phyloP scores from a whole-genome alignment of 2,113 vertebrate genomes.

The Sakesphorus luctuosus region DNA sequence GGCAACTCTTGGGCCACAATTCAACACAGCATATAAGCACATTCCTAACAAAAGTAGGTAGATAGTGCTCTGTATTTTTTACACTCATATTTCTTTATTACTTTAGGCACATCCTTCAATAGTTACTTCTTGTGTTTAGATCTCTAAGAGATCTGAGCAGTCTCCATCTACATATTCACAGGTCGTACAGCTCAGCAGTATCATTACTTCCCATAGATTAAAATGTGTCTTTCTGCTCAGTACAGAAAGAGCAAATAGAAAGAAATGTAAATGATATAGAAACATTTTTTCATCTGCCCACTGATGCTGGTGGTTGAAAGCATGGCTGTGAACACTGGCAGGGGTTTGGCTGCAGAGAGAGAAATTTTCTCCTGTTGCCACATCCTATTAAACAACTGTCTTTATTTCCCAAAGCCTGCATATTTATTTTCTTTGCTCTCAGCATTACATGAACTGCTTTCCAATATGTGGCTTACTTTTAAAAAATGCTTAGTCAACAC shows the following conservation, averaged over 20 bases:
- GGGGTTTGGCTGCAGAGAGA: neutral
- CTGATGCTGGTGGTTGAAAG: neutral
- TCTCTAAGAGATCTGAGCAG: neutral
- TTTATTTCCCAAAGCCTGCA: neutral
- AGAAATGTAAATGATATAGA: neutral
- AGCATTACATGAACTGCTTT: neutral
- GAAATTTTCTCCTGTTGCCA: neutral
- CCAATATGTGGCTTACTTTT: neutral
- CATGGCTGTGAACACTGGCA: fast-evolving
- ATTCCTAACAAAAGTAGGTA: neutral
- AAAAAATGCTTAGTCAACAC: neutral
- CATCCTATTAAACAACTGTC: neutral
- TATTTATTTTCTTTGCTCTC: conserved; percentile 32
- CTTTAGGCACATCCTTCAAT: neutral
- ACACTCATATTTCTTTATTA: neutral
- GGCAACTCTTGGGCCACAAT: neutral
- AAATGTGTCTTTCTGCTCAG: neutral
- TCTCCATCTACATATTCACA: neutral
- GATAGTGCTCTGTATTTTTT: neutral
- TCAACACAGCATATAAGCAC: neutral
- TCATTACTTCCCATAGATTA: neutral
- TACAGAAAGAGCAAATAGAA: neutral
- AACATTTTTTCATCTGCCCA: neutral
- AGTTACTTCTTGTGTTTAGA: neutral
- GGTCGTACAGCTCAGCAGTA: neutral